Base-by-base conservation (phyloP, 2,888 invertebrate genomes). In the Magallana nippona region DNA sequence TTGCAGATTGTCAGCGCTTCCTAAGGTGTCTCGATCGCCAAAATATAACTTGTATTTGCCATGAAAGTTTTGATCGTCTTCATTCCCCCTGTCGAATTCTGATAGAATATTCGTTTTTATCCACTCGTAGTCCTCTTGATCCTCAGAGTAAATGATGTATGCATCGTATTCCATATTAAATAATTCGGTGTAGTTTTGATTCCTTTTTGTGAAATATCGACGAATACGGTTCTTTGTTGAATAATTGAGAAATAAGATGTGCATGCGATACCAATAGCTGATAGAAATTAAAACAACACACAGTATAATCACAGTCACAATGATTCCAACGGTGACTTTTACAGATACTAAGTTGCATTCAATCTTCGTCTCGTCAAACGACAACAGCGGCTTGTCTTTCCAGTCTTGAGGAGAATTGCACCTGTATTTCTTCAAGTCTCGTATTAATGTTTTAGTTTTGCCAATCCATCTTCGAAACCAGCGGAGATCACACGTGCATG, bases 391-490 rank as follows among this genome's bases (percentile, higher is more conserved):
- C 63, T 86, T 90, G 8, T 89, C 89, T 10, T 86, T 85, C 90
- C 91, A 90, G 0, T 82, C 79, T 17, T 84, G 60, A 10, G 92
- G 92, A 1, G 89, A 86, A 63, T 89, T 89, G 77, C 92, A 92
- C 0, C 62, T 86, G 78, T 90, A 91, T 2, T 82, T 81, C 11
- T 82, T 79, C 22, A 81, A 77, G 10, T 85, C 82, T 0, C 84
- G 60, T n/a, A 92, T n/a, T 0, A 19, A 62, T 1, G 89, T 82
- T 0, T 84, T 83, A 96, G 95, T 98, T 97, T 94, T 97, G 97
- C 92, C 97, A 96, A 98, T 95, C 98, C 98, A 98, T 95, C 97
- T 97, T 97, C 98, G 98, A 80, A 98, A 95, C 93, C 97, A 97
- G 94, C 97, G 97, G 85, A 97, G 96, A 93, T 97, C 97, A 94